Evolutionary conservation across 2,113 vertebrate genomes (phyloP), one percentile per base, ranked within the genome.

Genomic region (Orientallactaga bullata): DNA sequence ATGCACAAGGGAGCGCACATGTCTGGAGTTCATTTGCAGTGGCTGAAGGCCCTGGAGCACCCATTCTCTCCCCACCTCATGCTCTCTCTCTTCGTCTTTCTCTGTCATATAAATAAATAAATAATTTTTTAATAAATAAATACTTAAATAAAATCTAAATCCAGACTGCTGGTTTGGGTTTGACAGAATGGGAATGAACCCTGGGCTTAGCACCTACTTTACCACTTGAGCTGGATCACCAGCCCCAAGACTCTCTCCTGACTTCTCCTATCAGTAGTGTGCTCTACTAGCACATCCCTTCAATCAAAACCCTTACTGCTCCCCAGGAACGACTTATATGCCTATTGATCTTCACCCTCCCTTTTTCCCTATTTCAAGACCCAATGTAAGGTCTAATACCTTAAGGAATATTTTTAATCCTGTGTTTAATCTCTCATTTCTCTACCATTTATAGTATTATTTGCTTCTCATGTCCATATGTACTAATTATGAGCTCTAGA

Each of bases 321-420:
- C 28, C 68, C 24, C 32, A 42, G 3, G 11, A 20, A 58, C 10
- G 28, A 73, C 51, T 37, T 69, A 72, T 4, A 37, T 7, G 23
- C 60, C 32, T 74, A n/a, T 72, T 58, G 87, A 89, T 74, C 51
- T 83, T 89, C 68, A 37, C 32, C 68, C 37, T 90, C 47, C 20
- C 18, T 84, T 82, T 47, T 39, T 93, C n/a, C 35, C 89, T 37
- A 85, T 81, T 84, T 89, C 37, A 80, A 91, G 69, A 84, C 15
- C 23, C 71, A 93, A 7, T 32, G 28, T 12, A 73, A 72, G 23
- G 47, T 80, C 47, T 60, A 89, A 85, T 10, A 92, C 35, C 65
- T 86, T 71, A 9, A 79, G 23, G 20, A 89, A 91, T 15, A 63
- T 51, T 93, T 88, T 60, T 30, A 84, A 80, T 51, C 58, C 60